These are phyloP conservation scores for Erebia epiphron DNA, from an alignment of 2,888 invertebrate genomes.

Conservation along the genomic window DNA sequence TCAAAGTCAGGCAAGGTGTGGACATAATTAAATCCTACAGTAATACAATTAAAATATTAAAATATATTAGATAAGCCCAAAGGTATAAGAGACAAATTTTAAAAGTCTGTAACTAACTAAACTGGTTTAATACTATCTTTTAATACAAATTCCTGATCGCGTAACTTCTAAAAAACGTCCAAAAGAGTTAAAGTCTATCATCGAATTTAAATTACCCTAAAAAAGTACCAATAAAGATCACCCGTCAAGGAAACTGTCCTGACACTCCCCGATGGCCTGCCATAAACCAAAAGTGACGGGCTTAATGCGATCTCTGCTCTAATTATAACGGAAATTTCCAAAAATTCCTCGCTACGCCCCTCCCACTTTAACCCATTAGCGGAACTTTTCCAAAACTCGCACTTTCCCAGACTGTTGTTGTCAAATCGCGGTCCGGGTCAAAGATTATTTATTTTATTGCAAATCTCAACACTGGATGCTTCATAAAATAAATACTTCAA, in stretches of 20 bases:
- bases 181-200: slow-evolving; percentile 30
- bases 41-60: too few relatives aligned
- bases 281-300: slow-evolving; percentile 77
- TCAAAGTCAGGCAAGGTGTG: too few relatives aligned
- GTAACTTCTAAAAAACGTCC: slow-evolving; percentile 16
- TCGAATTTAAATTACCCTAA: slow-evolving; percentile 30
- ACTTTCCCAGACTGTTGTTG: slow-evolving; percentile 59
- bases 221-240: slow-evolving; percentile 50
- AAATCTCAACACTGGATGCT: too few relatives aligned
- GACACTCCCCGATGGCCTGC: slow-evolving; percentile 57
- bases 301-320: slow-evolving; percentile 74
- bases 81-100: not conserved
- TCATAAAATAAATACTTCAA: too few relatives aligned
- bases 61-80: too few relatives aligned
- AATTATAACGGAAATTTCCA: slow-evolving; percentile 77
- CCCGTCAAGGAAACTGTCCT: slow-evolving; percentile 51
- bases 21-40: too few relatives aligned
- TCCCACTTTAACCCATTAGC: slow-evolving; percentile 75
- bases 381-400: slow-evolving; percentile 64
- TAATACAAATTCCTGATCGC: not conserved
- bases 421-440: slow-evolving; percentile 33
- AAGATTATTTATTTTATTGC: slow-evolving; percentile 17
- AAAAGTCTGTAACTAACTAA: not conserved
- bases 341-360: slow-evolving; percentile 63
- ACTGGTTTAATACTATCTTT: not conserved